Conservation (phyloP, 2,113 vertebrate species). For the Neolamprologus devosi region DNA sequence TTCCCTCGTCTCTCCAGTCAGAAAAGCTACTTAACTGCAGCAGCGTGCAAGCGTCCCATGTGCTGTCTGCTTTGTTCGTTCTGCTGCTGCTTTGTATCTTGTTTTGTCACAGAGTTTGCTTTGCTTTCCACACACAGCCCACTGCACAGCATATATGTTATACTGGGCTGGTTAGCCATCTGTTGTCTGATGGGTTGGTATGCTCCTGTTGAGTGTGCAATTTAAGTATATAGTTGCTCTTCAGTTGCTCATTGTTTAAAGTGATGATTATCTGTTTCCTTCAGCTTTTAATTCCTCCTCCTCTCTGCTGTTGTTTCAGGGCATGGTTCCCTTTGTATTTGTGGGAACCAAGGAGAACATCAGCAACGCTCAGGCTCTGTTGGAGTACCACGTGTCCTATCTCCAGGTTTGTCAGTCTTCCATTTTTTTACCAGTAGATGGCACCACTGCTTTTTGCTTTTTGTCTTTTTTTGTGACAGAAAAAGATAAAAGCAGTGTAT, state of each 20-base stretch:
- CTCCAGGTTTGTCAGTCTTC: constrained; percentile 73
- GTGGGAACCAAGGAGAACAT: constrained; percentile 92
- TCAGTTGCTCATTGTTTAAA: neutral
- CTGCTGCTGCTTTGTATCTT: neutral
- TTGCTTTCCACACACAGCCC: neutral
- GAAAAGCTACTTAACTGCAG: neutral
- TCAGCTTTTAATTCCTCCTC: neutral
- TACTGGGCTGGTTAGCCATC: neutral
- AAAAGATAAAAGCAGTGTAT: neutral
- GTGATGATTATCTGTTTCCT: neutral
- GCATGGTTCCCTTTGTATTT: constrained; percentile 89
- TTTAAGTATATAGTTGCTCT: neutral
- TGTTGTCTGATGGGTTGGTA: neutral
- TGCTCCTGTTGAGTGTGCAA: neutral
- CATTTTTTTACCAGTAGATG: neutral
- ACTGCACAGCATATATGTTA: neutral
- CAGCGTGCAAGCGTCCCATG: neutral
- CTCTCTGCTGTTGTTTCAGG: constrained; percentile 58
- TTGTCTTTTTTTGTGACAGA: neutral
- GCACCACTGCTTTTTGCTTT: neutral
- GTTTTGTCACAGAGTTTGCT: constrained; percentile 5
- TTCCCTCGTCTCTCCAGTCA: neutral
- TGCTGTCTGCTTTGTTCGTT: constrained; percentile 5
- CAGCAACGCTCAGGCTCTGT: constrained; percentile 85
- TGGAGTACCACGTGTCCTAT: constrained; percentile 90